Percentiles rank a stretch among this genome's conserved stretches.
Evolutionary conservation across 2,888 invertebrate genomes (phyloP).

Genomic region (Drosophila pseudotakahashii): DNA sequence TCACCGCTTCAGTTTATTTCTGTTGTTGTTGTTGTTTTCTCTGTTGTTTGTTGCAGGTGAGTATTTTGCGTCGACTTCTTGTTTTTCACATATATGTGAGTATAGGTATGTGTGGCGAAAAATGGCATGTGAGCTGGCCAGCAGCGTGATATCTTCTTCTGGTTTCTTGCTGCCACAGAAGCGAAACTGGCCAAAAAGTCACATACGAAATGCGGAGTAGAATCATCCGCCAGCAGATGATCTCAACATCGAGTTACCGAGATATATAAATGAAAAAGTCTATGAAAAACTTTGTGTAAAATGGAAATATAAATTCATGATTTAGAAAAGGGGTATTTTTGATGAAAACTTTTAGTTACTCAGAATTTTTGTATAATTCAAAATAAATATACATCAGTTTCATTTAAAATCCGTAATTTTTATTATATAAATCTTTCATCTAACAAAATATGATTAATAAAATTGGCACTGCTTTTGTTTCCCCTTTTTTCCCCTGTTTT

Average conservation of each 20-base stretch:
- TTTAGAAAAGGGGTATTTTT: no score
- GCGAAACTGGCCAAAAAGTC: conserved; percentile 71
- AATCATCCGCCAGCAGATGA: conserved; percentile 19
- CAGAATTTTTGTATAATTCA: no score
- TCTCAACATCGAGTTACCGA: conserved; percentile 18
- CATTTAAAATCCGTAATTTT: no score
- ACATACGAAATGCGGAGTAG: conserved; percentile 61
- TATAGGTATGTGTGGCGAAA: conserved; percentile 22
- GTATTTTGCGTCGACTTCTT: conserved; percentile 68
- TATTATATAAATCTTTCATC: background rate
- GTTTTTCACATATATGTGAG: conserved; percentile 47
- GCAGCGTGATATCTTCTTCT: conserved; percentile 71
- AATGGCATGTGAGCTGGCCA: conserved; percentile 62
- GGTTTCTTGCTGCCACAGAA: conserved; percentile 56
- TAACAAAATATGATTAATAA: no score
- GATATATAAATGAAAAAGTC: background rate
- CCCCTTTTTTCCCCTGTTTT: background rate
- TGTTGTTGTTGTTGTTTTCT: conserved; percentile 16
- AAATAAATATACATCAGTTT: no score
- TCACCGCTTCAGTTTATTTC: conserved; percentile 32
- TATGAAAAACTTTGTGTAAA: background rate
- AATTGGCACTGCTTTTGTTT: background rate
- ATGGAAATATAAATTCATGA: background rate
- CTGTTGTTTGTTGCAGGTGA: conserved; percentile 71
- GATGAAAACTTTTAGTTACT: no score